Evolutionary conservation across 1,140 invertebrate species (phyloP).

Genomic region (Zaprionus capensis): DNA sequence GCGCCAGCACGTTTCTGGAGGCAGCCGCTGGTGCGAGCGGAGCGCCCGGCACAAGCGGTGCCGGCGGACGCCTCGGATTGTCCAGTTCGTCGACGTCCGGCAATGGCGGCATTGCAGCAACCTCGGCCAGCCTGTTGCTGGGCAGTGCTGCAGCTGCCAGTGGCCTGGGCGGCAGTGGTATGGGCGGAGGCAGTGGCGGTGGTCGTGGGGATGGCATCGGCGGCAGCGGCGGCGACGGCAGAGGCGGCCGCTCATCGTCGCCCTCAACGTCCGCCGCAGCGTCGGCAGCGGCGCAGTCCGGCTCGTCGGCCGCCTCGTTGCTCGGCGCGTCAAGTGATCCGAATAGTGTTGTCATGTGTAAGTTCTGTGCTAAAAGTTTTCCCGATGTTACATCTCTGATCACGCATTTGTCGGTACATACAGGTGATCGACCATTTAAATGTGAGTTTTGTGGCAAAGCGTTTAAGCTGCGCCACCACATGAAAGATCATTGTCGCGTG

Average conservation of each 20-base stretch:
- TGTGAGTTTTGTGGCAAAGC: constrained; percentile 96
- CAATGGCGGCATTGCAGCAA: constrained; percentile 41
- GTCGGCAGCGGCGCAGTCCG: constrained; percentile 81
- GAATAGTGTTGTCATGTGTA: constrained; percentile 92
- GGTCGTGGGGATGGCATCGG: constrained; percentile 23
- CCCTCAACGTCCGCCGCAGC: constrained; percentile 79
- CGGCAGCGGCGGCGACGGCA: constrained; percentile 25
- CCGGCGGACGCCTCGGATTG: constrained; percentile 45
- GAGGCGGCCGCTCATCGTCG: constrained; percentile 64
- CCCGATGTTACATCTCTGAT: constrained; percentile 94
- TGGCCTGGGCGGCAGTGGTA: constrained; percentile 18
- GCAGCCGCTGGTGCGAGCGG: constrained; percentile 27
- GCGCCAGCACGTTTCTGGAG: constrained; percentile 74
- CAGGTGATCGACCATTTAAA: constrained; percentile 94
- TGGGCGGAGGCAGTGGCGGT: constrained; percentile 34
- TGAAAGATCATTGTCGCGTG: constrained; percentile 96
- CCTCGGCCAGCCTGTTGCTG: constrained; percentile 34
- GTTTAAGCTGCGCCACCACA: constrained; percentile 95
- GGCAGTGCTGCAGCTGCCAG: constrained; percentile 32
- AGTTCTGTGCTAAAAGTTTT: constrained; percentile 95
- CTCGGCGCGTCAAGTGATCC: constrained; percentile 86
- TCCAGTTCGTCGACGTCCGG: constrained; percentile 47
- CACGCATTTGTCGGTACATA: constrained; percentile 93
- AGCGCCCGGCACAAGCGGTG: constrained; percentile 52
- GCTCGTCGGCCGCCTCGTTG: constrained; percentile 76